Conservation (phyloP, 2,888 invertebrate species). For the Mylabris sibirica region DNA sequence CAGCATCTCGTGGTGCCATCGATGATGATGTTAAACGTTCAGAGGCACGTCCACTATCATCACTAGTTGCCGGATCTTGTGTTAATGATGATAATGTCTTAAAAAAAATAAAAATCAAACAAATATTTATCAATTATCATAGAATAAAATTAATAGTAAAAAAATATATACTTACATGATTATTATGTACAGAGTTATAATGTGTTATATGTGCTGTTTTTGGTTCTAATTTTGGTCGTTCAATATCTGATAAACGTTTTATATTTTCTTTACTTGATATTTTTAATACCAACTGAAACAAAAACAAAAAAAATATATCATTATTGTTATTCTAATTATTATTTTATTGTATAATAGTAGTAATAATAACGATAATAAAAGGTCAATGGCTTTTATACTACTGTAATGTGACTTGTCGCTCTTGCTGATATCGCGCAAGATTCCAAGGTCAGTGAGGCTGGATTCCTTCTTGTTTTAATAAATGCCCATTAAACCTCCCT, state of each 20-base stretch:
- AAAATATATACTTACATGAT: slow-evolving; percentile 56
- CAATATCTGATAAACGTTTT: slow-evolving; percentile 67
- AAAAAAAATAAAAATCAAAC: too few species aligned
- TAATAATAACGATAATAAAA: slow-evolving; percentile 10
- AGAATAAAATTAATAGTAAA: not conserved
- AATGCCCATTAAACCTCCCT: not conserved
- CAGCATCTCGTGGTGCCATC: slow-evolving; percentile 78
- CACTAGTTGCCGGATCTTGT: slow-evolving; percentile 83
- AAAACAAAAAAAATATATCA: slow-evolving; percentile 40
- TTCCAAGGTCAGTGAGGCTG: slow-evolving; percentile 47
- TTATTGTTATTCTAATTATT: not conserved
- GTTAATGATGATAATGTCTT: slow-evolving; percentile 74
- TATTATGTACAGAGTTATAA: slow-evolving; percentile 62
- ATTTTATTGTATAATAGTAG: slow-evolving; percentile 19
- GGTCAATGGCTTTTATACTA: slow-evolving; percentile 6
- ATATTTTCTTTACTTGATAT: slow-evolving; percentile 68
- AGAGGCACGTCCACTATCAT: slow-evolving; percentile 84
- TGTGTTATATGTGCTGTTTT: slow-evolving; percentile 65
- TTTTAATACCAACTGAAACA: slow-evolving; percentile 64
- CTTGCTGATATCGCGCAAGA: slow-evolving; percentile 30
- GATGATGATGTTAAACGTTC: slow-evolving; percentile 81
- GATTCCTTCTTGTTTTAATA: slow-evolving; percentile 36
- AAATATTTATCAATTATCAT: slow-evolving; percentile 28
- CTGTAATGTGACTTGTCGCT: slow-evolving; percentile 26
- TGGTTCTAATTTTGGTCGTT: slow-evolving; percentile 68